phyloP scores from a whole-genome alignment of 2,888 invertebrate genomes.

The Ceraclea dissimilis region DNA sequence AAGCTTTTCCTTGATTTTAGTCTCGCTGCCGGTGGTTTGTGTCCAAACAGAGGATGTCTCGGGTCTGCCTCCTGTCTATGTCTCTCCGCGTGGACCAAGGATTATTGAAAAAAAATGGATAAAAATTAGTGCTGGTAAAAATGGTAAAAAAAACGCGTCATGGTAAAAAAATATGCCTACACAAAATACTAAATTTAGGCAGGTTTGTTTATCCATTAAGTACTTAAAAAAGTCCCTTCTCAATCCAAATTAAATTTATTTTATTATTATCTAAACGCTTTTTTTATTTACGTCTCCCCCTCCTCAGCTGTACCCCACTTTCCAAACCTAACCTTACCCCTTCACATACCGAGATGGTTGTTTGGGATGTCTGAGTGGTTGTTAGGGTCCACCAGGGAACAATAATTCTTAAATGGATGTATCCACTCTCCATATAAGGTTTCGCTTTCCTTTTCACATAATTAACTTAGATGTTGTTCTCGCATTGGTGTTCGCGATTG shows the following conservation, averaged over 20 bases:
- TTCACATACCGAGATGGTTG: not conserved
- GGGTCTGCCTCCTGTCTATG: too few relatives aligned
- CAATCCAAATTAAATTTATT: not conserved
- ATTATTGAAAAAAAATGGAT: too few relatives aligned
- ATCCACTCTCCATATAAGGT: not conserved
- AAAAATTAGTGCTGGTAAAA: too few relatives aligned
- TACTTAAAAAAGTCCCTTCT: not conserved
- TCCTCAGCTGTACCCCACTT: not conserved
- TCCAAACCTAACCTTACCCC: not conserved
- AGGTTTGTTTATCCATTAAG: too few relatives aligned
- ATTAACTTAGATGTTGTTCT: not conserved
- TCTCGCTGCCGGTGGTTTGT: too few relatives aligned
- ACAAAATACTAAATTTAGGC: too few relatives aligned
- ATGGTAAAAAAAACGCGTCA: too few relatives aligned
- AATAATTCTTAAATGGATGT: constrained; percentile 1
- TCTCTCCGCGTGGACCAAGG: too few relatives aligned
- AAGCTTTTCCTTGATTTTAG: too few relatives aligned
- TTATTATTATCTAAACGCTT: not conserved
- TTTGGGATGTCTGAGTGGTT: not conserved
- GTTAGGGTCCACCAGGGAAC: not conserved
- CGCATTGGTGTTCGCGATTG: too few relatives aligned
- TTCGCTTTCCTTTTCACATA: not conserved
- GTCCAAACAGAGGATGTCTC: too few relatives aligned
- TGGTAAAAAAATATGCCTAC: too few relatives aligned
- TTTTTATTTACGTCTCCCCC: not conserved